Evolutionary conservation across 1,140 invertebrate genomes (phyloP).

Genomic region (Eurosta solidaginis): DNA sequence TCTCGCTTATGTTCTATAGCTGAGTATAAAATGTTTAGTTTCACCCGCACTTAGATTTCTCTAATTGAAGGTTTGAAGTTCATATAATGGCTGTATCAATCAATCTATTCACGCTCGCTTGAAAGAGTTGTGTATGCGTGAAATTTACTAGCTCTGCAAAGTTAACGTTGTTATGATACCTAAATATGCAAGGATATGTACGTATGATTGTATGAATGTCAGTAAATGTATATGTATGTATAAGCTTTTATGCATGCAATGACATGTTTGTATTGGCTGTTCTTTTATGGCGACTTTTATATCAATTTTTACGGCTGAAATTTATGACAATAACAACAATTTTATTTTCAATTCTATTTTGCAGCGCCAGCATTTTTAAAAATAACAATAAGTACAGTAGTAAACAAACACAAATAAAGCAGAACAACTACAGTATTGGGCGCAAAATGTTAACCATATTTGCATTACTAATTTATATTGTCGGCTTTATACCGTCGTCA

Average conservation of each 20-base stretch:
- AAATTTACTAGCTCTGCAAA: too few relatives aligned
- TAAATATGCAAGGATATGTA: too few relatives aligned
- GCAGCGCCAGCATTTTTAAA: background rate
- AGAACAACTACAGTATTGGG: background rate
- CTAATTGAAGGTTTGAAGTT: too few relatives aligned
- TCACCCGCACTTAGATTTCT: too few relatives aligned
- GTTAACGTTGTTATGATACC: too few relatives aligned
- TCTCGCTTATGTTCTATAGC: too few relatives aligned
- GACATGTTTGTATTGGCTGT: background rate
- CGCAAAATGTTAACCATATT: background rate
- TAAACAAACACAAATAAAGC: background rate
- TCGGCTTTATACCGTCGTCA: background rate
- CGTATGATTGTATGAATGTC: background rate
- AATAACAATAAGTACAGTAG: background rate
- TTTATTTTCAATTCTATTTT: conserved; percentile 7
- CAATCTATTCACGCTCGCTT: conserved; percentile 12
- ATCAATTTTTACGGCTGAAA: background rate
- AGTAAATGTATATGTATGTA: background rate
- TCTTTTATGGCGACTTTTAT: background rate
- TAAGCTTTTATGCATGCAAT: background rate
- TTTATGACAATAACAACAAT: conserved; percentile 29
- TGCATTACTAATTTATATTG: background rate
- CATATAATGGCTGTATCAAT: too few relatives aligned
- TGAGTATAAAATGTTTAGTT: too few relatives aligned
- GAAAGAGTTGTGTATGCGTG: background rate